These are phyloP conservation scores for Maccullochella peelii DNA, from an alignment of 2,113 vertebrate genomes.

Conservation along the genomic window DNA sequence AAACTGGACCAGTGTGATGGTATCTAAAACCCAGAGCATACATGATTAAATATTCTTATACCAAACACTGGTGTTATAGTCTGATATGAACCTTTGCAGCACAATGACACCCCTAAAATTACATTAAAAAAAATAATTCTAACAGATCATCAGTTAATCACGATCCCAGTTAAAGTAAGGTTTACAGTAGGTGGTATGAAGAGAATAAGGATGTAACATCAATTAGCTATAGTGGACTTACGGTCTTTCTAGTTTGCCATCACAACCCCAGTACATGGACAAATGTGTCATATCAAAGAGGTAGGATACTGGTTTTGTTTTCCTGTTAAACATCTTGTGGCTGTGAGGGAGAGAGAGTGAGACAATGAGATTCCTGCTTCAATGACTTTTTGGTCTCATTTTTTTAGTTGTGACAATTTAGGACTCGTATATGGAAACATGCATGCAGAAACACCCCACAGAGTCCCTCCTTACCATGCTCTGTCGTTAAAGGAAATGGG, in stretches of 20 bases:
- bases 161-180: background rate
- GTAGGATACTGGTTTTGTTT: slow-evolving; percentile 90
- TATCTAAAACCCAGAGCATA: slow-evolving; percentile 84
- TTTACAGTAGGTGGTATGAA: background rate
- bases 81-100: background rate
- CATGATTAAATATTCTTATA: background rate
- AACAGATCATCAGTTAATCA: background rate
- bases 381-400: background rate
- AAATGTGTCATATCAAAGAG: slow-evolving; percentile 89
- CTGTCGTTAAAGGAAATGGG: slow-evolving; percentile 94
- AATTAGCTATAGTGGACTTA: slow-evolving; percentile 76
- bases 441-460: background rate
- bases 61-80: background rate
- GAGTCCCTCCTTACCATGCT: slow-evolving; percentile 87
- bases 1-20: slow-evolving; percentile 92
- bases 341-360: slow-evolving; percentile 74
- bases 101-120: background rate
- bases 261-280: slow-evolving; percentile 93
- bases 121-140: background rate
- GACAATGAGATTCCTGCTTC: background rate
- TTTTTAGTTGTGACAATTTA: background rate
- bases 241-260: slow-evolving; percentile 85
- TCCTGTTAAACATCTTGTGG: slow-evolving; percentile 91
- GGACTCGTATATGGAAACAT: background rate
- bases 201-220: background rate